Evolutionary conservation across 2,113 vertebrate genomes (phyloP).

Genomic region (Scortum barcoo): DNA sequence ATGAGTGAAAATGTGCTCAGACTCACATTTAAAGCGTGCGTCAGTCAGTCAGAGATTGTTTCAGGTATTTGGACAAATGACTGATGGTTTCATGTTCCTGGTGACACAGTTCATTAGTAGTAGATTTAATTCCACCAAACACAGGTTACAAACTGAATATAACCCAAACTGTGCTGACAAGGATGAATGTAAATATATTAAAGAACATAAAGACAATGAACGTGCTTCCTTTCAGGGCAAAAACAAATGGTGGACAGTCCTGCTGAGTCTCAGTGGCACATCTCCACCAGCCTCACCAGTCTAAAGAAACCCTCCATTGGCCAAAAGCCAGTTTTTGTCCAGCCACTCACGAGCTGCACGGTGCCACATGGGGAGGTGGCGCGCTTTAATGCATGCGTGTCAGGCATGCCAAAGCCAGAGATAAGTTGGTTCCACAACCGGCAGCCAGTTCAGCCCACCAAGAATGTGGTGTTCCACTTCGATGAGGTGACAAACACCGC

Average conservation of each 20-base stretch:
- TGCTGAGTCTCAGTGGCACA: slow-evolving; percentile 84
- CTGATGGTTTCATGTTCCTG: neutral
- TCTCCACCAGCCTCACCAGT: slow-evolving; percentile 79
- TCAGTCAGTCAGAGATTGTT: neutral
- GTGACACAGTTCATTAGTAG: neutral
- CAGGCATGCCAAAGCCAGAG: slow-evolving; percentile 89
- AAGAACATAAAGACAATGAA: slow-evolving; percentile 24
- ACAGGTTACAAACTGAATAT: neutral
- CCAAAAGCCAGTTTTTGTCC: slow-evolving; percentile 92
- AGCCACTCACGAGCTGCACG: slow-evolving; percentile 89
- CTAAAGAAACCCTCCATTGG: slow-evolving; percentile 88
- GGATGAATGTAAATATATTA: neutral
- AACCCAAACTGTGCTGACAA: neutral
- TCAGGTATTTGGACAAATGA: neutral
- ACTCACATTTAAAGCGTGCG: too few species aligned
- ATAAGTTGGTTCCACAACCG: slow-evolving; percentile 93
- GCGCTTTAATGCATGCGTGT: slow-evolving; percentile 91
- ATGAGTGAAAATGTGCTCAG: too few species aligned
- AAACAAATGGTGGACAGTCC: slow-evolving; percentile 85
- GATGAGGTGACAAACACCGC: slow-evolving; percentile 91
- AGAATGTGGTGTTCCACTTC: slow-evolving; percentile 93
- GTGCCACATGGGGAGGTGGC: slow-evolving; percentile 91
- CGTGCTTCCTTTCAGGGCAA: slow-evolving; percentile 94
- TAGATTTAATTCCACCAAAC: neutral
- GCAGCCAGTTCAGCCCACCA: slow-evolving; percentile 87